Base-by-base conservation (phyloP, 2,113 vertebrate species). In the Scomber scombrus region DNA sequence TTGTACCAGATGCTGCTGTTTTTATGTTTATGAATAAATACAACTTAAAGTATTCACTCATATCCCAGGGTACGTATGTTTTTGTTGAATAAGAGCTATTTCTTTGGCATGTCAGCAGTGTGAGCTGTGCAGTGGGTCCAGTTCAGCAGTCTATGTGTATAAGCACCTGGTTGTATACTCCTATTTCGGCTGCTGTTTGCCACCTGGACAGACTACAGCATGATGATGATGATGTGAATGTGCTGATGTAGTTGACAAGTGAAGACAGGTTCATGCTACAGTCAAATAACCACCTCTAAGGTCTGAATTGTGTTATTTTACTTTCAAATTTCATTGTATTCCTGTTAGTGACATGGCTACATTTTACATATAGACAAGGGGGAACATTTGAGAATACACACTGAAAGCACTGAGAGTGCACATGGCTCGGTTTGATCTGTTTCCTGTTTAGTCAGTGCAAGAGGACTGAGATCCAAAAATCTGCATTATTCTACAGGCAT, bases 31-130 rank as follows among this genome's bases (percentile, higher is more conserved):
- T 21, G 13, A 46, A 49, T n/a, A 46, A 31, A 50, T 64, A 2
- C 15, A 58, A 50, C 60, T 45, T 7, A 19, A 34, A 74, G 16
- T 46, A 45, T 69, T 34, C 1, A 6, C 2, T n/a, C 52, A 31
- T 79, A 64, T 79, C 75, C 70, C 62, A 62, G 23, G 31, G 14
- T 46, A 11, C 26, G 11, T 8, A 7, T 6, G 10, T 69, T 78
- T 86, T 73, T 80, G 62, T 72, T 52, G 62, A 51, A 69, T 74
- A 47, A 49, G 68, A 64, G 34, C 2, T 45, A 57, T 64, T 82
- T 78, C 23, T 78, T 43, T 40, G 23, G 19, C 46, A 60, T 19
- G 45, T 81, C 88, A 86, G 85, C 88, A 77, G 58, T 68, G 19
- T 63, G 43, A 56, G 61, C 80, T 85, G 74, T 77, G 70, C 62